Evolutionary conservation across 2,113 vertebrate species (phyloP).

Genomic region (Indicator maculatus): DNA sequence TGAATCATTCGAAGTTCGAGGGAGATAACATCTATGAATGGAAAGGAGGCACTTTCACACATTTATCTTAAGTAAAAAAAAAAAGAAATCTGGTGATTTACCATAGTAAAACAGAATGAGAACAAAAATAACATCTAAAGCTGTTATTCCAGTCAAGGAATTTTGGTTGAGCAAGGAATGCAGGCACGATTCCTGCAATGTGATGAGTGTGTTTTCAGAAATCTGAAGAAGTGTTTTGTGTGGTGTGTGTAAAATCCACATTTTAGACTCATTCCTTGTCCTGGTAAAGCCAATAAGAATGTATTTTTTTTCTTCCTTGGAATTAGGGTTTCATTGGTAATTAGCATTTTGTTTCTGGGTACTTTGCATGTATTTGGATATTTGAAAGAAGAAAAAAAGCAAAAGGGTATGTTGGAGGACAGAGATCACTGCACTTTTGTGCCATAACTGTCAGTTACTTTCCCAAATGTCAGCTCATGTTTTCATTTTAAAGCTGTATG

Average conservation of each 20-base stretch:
- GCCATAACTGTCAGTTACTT: neutral
- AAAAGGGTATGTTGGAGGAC: neutral
- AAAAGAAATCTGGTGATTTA: neutral
- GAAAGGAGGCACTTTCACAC: constrained; percentile 53
- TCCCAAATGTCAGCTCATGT: constrained; percentile 5
- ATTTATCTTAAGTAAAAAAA: constrained; percentile 44
- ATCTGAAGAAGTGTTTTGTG: neutral
- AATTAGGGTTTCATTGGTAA: neutral
- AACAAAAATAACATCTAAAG: constrained; percentile 30
- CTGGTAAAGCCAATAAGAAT: neutral
- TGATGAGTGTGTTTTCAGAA: neutral
- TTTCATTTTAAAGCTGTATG: constrained; percentile 8
- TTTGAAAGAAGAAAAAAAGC: neutral
- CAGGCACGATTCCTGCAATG: constrained; percentile 30
- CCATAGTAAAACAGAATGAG: constrained; percentile 21
- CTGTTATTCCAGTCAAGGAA: constrained; percentile 27
- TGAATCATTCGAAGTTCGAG: constrained; percentile 56
- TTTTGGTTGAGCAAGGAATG: constrained; percentile 4
- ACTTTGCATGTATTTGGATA: neutral
- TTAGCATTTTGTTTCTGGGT: neutral
- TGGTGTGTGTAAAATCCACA: neutral
- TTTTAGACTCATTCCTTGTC: neutral
- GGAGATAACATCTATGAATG: constrained; percentile 60
- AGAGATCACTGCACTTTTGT: neutral
- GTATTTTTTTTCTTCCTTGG: neutral